Conservation (phyloP, 2,113 vertebrate genomes). For the Actenoides lindsayi region DNA sequence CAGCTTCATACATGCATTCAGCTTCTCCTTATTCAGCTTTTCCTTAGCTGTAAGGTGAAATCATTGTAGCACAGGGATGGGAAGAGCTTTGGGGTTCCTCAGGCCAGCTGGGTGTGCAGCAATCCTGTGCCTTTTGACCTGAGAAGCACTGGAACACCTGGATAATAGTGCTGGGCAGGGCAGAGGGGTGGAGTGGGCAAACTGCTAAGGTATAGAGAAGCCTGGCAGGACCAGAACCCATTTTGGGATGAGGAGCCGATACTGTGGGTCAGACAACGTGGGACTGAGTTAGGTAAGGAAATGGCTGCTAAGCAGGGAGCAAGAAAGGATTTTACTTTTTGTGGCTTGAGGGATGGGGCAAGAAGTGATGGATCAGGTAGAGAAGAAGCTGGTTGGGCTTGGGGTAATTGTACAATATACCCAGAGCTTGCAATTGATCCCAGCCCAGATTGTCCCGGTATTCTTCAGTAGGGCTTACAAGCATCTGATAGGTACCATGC, state of each 20-base stretch:
- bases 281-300: background rate
- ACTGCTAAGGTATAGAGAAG: background rate
- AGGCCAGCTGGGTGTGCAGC: background rate
- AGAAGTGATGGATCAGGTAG: background rate
- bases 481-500: background rate
- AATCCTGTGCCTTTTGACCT: background rate
- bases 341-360: background rate
- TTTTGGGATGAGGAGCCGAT: background rate
- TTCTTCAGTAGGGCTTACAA: background rate
- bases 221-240: background rate
- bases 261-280: background rate
- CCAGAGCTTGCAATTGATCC: background rate
- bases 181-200: background rate
- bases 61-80: too few species aligned
- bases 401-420: background rate
- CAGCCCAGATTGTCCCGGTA: background rate
- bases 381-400: background rate
- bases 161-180: background rate
- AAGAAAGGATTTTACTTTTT: background rate
- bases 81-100: background rate
- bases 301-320: background rate
- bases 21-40: background rate
- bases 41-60: background rate
- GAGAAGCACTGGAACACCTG: background rate
- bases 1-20: background rate